These are phyloP conservation scores for Drosophila sp. DNA, from an alignment of 1,140 invertebrate species.

Conservation along the genomic window DNA sequence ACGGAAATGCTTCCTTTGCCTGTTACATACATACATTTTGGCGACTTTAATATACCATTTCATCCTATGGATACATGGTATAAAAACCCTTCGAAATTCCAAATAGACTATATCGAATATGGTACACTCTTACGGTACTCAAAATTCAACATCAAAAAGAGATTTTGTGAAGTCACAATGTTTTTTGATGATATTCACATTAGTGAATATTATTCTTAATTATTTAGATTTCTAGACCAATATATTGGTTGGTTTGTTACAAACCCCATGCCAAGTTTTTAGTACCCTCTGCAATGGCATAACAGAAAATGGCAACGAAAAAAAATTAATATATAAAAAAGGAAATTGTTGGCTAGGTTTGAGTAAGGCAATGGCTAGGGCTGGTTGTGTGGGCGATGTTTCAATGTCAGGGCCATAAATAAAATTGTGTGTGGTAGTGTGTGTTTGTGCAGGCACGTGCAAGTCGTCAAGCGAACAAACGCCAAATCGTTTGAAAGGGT, in stretches of 20 bases:
- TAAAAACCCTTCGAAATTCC: background rate
- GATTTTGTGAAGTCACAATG: too few relatives aligned
- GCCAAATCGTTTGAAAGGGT: conserved; percentile 52
- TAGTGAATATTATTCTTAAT: too few relatives aligned
- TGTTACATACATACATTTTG: too few relatives aligned
- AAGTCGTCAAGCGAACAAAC: conserved; percentile 28
- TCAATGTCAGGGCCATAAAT: conserved; percentile 47
- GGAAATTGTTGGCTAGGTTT: background rate
- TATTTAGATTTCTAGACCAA: too few relatives aligned
- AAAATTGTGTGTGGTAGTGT: conserved; percentile 16
- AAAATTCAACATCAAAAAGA: too few relatives aligned
- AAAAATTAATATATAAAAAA: background rate
- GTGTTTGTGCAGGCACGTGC: conserved; percentile 41
- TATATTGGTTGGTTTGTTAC: background rate
- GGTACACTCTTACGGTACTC: too few relatives aligned
- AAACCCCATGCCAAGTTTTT: background rate
- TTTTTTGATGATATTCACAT: too few relatives aligned
- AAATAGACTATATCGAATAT: too few relatives aligned
- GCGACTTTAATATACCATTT: too few relatives aligned
- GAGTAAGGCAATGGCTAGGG: conserved; percentile 43
- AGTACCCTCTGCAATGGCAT: background rate
- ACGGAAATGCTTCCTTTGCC: too few relatives aligned
- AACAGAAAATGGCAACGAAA: background rate
- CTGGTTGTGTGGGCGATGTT: conserved; percentile 57
- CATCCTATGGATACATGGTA: too few relatives aligned